Base-by-base conservation (phyloP, 2,888 invertebrate genomes). In the Eucera pruinosa region DNA sequence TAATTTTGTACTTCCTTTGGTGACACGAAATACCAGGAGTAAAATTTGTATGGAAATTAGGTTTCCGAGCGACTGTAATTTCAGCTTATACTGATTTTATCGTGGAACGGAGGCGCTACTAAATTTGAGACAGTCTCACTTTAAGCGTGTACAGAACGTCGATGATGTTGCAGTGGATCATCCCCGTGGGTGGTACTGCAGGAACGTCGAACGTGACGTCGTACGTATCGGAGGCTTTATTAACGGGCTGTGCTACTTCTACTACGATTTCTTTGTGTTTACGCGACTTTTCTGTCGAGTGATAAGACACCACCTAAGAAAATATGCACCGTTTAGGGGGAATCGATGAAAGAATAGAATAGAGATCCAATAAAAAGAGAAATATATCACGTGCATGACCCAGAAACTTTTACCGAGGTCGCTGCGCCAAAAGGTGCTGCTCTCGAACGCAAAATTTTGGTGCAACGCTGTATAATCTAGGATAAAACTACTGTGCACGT, bases 61-160 rank as follows among this genome's bases (percentile, higher is more conserved):
- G 20, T 20, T 48, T 1, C 33, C 39, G 2, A 1, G 11, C 11
- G 15, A n/a, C 7, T 52, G n/a, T 13, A 43, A 25, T 33, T 15
- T 18, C 43, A 6, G 23, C 18, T 43, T 1, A 36, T 45, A 45
- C 27, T 20, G 18, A 43, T 54, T 62, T 45, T 54, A 45, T 54
- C 11, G 25, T 43, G 20, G 58, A 36, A 20, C n/a, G 25, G 13
- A 5, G n/a, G 54, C 54, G 43, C 27, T 39, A 50, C 20, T 50
- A 52, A 52, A 64, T 50, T 74, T 62, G 3, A 43, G 45, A 43
- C 39, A 45, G 67, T 33, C 67, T 78, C 69, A 81, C 82, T 84
- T 91, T 90, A 25, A 92, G 85, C 13, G 87, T 87, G 75, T 92
- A 92, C 48, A 87, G 82, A 41, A 92, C 89, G 69, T 92, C 90